Conservation (phyloP, 1,140 invertebrate genomes). For the Drosophila ohnishii region DNA sequence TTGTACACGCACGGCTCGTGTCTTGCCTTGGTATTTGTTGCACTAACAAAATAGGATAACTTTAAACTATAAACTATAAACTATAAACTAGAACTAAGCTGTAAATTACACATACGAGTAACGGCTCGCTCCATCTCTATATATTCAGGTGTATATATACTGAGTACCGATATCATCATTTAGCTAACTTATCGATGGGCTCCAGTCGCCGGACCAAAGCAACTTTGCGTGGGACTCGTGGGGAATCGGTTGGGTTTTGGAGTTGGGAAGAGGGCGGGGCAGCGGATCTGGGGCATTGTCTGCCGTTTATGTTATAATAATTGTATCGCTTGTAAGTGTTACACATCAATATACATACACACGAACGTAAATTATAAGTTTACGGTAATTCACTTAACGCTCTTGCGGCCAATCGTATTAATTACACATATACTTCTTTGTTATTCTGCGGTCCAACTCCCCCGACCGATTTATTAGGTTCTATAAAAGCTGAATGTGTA, state of each 20-base stretch:
- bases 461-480: constrained; percentile 51
- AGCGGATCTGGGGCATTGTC: constrained; percentile 2
- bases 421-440: constrained; percentile 66
- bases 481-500: constrained; percentile 68
- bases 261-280: background rate
- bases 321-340: constrained; percentile 33
- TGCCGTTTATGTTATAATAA: constrained; percentile 9
- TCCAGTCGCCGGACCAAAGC: constrained; percentile 53
- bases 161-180: constrained; percentile 41
- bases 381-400: constrained; percentile 38
- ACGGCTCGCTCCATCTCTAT: constrained; percentile 51
- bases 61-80: background rate
- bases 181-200: constrained; percentile 60
- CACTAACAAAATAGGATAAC: constrained; percentile 63
- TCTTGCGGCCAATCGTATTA: constrained; percentile 54
- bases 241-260: constrained; percentile 1
- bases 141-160: constrained; percentile 47
- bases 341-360: constrained; percentile 45
- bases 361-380: constrained; percentile 38
- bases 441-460: constrained; percentile 17
- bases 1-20: constrained; percentile 42
- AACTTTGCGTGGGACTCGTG: constrained; percentile 31
- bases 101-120: constrained; percentile 73
- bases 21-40: constrained; percentile 28
- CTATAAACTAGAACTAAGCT: constrained; percentile 56